These are phyloP conservation scores for Philhelius pedissequus DNA, from an alignment of 2,888 invertebrate genomes.

Conservation along the genomic window DNA sequence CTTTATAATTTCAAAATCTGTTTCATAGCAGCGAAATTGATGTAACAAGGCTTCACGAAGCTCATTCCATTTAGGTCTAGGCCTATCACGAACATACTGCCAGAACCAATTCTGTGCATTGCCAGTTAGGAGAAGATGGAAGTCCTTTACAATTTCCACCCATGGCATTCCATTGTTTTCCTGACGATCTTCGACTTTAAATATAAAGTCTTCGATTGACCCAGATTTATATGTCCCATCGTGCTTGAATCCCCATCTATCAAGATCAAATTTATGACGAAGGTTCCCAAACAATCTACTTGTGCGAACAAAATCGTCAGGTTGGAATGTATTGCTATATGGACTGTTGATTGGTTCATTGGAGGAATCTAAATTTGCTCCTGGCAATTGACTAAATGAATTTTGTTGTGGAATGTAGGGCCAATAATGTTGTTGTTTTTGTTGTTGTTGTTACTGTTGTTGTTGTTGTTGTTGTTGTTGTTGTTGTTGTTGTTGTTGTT, in stretches of 20 bases:
- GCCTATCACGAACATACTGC: conserved; percentile 11
- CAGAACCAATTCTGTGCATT: conserved; percentile 1
- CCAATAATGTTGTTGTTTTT: no score
- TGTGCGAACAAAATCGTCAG: not conserved
- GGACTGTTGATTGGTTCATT: not conserved
- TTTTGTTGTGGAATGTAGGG: not conserved
- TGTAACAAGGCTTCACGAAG: not conserved
- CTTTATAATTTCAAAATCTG: not conserved
- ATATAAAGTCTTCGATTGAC: not conserved
- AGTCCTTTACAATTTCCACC: not conserved
- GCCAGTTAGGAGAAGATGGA: not conserved
- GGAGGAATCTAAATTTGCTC: not conserved
- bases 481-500: no score
- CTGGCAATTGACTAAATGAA: not conserved
- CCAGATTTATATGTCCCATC: not conserved
- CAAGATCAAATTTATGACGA: not conserved
- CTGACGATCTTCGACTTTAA: no score
- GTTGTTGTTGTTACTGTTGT: no score
- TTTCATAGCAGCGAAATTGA: not conserved
- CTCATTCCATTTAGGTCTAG: not conserved
- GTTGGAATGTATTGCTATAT: not conserved
- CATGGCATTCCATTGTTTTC: not conserved
- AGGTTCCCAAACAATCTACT: not conserved
- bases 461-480: no score
- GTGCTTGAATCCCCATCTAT: not conserved